Evolutionary conservation across 2,888 invertebrate species (phyloP).

Genomic region (Drosophila robusta): DNA sequence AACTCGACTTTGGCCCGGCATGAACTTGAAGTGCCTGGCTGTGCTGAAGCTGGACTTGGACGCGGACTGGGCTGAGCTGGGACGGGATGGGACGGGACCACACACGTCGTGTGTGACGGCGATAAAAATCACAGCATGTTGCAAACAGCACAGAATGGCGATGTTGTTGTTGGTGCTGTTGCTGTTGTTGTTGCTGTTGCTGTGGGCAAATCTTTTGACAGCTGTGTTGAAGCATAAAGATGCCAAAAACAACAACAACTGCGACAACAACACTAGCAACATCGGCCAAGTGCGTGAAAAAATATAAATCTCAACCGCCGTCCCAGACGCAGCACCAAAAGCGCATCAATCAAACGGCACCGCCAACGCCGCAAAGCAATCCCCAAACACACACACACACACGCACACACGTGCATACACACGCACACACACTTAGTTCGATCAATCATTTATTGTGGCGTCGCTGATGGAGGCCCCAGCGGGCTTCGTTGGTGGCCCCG

Average conservation of each 20-base stretch:
- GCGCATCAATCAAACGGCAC: constrained; percentile 77
- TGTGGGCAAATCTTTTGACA: constrained; percentile 81
- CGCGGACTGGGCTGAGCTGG: constrained; percentile 19
- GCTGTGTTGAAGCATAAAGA: constrained; percentile 81
- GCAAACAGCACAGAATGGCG: constrained; percentile 65
- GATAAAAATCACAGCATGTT: constrained; percentile 81
- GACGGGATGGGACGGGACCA: constrained; percentile 48
- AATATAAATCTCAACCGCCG: constrained; percentile 58
- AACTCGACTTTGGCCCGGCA: constrained; percentile 26
- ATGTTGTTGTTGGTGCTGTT: constrained; percentile 33
- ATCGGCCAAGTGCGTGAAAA: constrained; percentile 68
- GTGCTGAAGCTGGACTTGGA: constrained; percentile 51
- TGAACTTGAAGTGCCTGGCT: constrained; percentile 45
- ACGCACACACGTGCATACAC: constrained; percentile 17
- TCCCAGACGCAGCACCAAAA: constrained; percentile 67
- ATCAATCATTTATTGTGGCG: constrained; percentile 78
- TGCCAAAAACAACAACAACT: constrained; percentile 67
- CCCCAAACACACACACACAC: constrained; percentile 31
- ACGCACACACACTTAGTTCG: constrained; percentile 48
- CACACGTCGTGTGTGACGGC: constrained; percentile 77
- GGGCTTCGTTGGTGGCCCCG: constrained; percentile 64
- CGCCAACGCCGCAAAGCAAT: constrained; percentile 68
- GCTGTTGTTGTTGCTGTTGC: constrained; percentile 36
- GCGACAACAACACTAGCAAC: constrained; percentile 30
- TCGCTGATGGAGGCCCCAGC: constrained; percentile 73